phyloP scores from a whole-genome alignment of 2,797 vertebrate genomes.

The Nannoperca obscura region DNA sequence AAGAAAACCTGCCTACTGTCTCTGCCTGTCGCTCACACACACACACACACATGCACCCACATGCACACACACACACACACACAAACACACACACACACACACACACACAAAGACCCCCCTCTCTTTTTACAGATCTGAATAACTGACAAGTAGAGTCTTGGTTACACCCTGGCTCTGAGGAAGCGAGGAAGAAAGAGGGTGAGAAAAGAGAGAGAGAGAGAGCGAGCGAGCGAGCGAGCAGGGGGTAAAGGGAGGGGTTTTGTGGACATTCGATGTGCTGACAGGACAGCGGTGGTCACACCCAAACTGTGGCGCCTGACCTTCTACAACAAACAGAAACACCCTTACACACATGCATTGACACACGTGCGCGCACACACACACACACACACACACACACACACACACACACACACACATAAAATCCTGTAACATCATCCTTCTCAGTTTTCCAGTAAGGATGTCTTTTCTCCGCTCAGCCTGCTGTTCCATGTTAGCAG shows the following conservation, averaged over 20 bases:
- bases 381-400: constrained; percentile 30
- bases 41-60: constrained; percentile 30
- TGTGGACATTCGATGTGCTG: constrained; percentile 79
- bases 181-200: constrained; percentile 57
- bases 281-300: constrained; percentile 81
- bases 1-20: constrained; percentile 72
- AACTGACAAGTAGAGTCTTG: constrained; percentile 79
- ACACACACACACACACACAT: background rate
- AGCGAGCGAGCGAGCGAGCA: constrained; percentile 33
- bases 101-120: constrained; percentile 57
- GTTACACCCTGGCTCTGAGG: constrained; percentile 81
- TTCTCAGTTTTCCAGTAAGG: constrained; percentile 54
- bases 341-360: constrained; percentile 54
- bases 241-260: constrained; percentile 67
- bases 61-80: constrained; percentile 24
- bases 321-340: constrained; percentile 78
- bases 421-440: constrained; percentile 63
- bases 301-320: constrained; percentile 83
- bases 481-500: constrained; percentile 57
- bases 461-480: constrained; percentile 51
- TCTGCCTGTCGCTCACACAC: constrained; percentile 39
- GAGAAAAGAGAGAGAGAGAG: constrained; percentile 3
- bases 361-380: constrained; percentile 9
- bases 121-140: constrained; percentile 75
- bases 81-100: constrained; percentile 42